Conservation (phyloP, 2,113 vertebrate species). For the Tupaia tana region DNA sequence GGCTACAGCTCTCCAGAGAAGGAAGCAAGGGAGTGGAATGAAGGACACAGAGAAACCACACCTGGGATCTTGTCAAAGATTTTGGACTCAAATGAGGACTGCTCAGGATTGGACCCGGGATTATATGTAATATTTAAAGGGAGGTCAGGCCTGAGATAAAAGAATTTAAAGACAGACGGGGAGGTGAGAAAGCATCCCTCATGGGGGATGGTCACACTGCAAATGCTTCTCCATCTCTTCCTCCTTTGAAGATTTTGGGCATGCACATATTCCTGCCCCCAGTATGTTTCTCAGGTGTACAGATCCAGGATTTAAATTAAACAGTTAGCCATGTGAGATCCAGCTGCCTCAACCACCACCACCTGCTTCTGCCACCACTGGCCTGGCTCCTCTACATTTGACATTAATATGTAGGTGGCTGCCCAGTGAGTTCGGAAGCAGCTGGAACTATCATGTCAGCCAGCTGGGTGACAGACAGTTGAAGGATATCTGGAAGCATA, state of each 20-base stretch:
- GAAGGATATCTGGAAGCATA: neutral
- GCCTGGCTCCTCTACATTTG: neutral
- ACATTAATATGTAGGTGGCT: neutral
- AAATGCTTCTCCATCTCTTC: too few relatives aligned
- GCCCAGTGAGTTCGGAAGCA: neutral
- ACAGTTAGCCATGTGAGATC: too few relatives aligned
- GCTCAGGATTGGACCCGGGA: neutral
- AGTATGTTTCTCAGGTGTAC: too few relatives aligned
- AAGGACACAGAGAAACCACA: neutral
- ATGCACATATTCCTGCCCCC: too few relatives aligned
- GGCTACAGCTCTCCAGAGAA: neutral
- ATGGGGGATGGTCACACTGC: too few relatives aligned
- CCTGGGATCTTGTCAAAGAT: neutral
- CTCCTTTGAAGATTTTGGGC: too few relatives aligned
- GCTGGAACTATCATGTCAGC: neutral
- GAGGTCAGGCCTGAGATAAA: neutral
- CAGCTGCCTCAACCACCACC: too few relatives aligned
- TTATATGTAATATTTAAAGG: slow-evolving; percentile 20
- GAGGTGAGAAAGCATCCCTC: too few relatives aligned
- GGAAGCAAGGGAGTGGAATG: neutral
- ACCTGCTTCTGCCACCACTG: neutral
- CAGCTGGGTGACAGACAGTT: neutral
- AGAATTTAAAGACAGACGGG: neutral
- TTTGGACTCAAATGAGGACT: neutral
- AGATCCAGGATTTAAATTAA: too few relatives aligned